Evolutionary conservation across 2,797 vertebrate genomes (phyloP), one percentile per base, ranked within the genome.

Genomic region (Sciurus vulgaris): DNA sequence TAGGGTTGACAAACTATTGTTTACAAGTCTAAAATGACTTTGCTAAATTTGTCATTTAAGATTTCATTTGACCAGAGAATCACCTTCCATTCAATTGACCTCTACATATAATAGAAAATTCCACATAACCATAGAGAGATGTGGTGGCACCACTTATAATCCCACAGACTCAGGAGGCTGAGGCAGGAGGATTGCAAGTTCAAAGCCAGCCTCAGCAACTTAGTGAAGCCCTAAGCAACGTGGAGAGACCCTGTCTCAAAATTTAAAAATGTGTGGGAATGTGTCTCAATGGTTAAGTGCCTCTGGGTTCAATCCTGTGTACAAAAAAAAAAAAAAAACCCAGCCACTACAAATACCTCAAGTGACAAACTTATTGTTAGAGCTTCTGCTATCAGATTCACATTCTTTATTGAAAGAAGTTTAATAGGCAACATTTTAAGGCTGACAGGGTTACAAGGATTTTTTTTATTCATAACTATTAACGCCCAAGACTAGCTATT

Each of bases 381-480:
- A 88, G 49, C 26, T 65, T 28, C 65, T 69, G 35, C 47, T 72
- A 3, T 72, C 76, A 87, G 59, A 15, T 76, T 94, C 84, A 81
- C 7, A 56, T 61, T 79, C 47, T 44, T 67, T 61, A 56, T 0
- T 33, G 12, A 72, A 79, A 92, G 18, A 72, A 65, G 30, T 79
- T 82, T 92, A 86, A 12, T 20, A 26, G 35, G 77, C 41, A 44
- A 22, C 81, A 63, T 63, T 92, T 72, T 86, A 95, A 91, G 41
- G 20, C 74, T 72, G 11, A 72, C 15, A 74, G 18, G 12, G 13
- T 93, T 65, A 72, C 6, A 72, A 61, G 44, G 18, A 54, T 77
- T 81, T 97, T 35, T 84, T 78, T 96, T 77, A 85, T 41, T 47
- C 24, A 15, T 93, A 85, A 79, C 47, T 56, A 88, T 95, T 95